Evolutionary conservation across 1,140 invertebrate species (phyloP), one percentile per base, ranked within the genome.

Genomic region (Monomorium pharaonis): DNA sequence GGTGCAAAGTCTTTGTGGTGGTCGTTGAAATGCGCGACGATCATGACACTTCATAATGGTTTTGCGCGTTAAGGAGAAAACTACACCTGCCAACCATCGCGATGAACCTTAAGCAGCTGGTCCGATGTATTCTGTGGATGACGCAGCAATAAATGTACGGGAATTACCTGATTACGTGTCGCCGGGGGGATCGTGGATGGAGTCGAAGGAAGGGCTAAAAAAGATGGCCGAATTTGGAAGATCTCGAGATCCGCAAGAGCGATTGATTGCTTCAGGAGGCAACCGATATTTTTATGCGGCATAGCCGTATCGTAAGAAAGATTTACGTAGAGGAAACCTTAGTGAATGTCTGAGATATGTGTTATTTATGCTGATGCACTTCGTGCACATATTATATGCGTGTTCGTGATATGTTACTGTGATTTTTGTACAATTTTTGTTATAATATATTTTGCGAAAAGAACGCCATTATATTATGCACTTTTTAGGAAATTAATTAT

Each of bases 91-190:
- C 56, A 51, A 51, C 27, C 63, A 14, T n/a, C n/a, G n/a, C 42
- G 72, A 87, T 77, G 62, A 81, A 87, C 62, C 47, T 62, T 67
- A 77, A 88, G 49, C 72, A 75, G 69, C 72, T 70, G 58, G 60
- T 27, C 37, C n/a, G 51, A 58, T 47, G 60, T 27, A 51, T 54
- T 75, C 69, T 69, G 78, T 21, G n/a, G 27, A 60, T 33, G 76
- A 67, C 60, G 58, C 24, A 9, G 77, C 62, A 87, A 87, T 81
- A 84, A 87, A 84, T 75, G 70, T 87, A 87, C 47, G 69, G 33
- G 63, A 86, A 75, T 88, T 88, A 70, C 86, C 49, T 81, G 76
- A 75, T 88, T 88, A 78, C 86, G 51, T 81, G 51, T 81, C 74
- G 49, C 84, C 49, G 37, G 75, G 10, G 44, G 60, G 76, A 21